Evolutionary conservation across 2,797 vertebrate species (phyloP).

Genomic region (Nyctalus aviator): DNA sequence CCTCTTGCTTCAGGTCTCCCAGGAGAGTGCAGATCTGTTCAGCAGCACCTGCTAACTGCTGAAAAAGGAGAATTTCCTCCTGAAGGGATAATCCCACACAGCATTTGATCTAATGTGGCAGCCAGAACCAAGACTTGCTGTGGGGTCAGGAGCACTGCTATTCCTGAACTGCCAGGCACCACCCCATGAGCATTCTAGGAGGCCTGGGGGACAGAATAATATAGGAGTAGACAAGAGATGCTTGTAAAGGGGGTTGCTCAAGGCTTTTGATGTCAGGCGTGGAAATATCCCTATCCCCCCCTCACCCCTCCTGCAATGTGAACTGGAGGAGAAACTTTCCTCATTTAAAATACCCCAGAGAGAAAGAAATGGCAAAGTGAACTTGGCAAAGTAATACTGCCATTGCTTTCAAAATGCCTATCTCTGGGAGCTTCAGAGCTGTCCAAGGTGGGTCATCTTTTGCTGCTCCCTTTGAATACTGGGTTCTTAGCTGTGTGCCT

Average conservation of each 20-base stretch:
- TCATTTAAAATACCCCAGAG: slow-evolving; percentile 47
- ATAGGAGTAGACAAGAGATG: background rate
- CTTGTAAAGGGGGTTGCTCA: background rate
- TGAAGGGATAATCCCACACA: slow-evolving; percentile 51
- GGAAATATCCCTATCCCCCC: background rate
- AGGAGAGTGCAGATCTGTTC: slow-evolving; percentile 61
- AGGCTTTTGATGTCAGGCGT: background rate
- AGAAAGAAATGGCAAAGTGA: slow-evolving; percentile 48
- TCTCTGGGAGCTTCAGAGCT: background rate
- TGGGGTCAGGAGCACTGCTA: background rate
- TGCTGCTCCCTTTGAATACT: background rate
- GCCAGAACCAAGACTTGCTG: slow-evolving; percentile 27
- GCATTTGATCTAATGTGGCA: slow-evolving; percentile 47
- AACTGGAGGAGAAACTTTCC: slow-evolving; percentile 15
- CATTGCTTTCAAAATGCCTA: background rate
- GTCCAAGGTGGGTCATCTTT: background rate
- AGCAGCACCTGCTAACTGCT: slow-evolving; percentile 57
- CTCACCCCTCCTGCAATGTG: background rate
- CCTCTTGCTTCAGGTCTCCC: background rate
- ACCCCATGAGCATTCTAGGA: background rate
- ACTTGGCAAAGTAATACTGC: background rate
- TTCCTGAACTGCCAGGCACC: background rate
- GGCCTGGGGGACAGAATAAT: background rate
- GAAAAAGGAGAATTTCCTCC: slow-evolving; percentile 41
- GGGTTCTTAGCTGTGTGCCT: background rate